Conservation (phyloP, 2,888 invertebrate species). For the Nemoura dubitans region DNA sequence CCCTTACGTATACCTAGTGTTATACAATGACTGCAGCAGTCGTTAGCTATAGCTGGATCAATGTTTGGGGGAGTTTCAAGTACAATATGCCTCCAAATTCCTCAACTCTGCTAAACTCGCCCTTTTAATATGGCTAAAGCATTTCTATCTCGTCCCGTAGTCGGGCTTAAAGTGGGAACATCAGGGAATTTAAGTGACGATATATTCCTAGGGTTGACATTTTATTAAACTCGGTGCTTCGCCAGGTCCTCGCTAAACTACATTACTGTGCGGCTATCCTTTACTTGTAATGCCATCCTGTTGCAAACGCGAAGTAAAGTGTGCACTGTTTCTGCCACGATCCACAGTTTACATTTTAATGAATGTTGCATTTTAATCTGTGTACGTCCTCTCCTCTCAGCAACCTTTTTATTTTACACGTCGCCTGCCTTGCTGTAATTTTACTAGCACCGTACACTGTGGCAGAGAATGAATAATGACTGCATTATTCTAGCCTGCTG, state of each 20-base stretch:
- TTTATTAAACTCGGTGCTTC: background rate
- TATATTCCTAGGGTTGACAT: background rate
- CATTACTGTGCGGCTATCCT: background rate
- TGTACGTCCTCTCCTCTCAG: background rate
- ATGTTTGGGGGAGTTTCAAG: conserved; percentile 12
- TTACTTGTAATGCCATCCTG: background rate
- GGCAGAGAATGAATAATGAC: background rate
- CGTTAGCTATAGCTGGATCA: background rate
- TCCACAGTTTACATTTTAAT: background rate
- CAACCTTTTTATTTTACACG: background rate
- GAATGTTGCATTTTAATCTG: background rate
- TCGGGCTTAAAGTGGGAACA: background rate
- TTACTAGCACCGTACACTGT: background rate
- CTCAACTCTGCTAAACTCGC: conserved; percentile 9
- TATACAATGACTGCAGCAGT: conserved; percentile 7
- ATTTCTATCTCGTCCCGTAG: background rate
- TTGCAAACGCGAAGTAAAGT: background rate
- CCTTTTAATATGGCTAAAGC: background rate
- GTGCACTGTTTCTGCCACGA: background rate
- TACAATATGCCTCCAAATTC: background rate
- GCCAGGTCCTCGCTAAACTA: background rate
- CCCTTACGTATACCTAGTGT: background rate
- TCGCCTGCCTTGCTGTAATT: background rate
- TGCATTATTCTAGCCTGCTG: background rate
- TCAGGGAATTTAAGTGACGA: background rate